Base-by-base conservation (phyloP, 2,797 vertebrate genomes). In the Prunella strophiata region DNA sequence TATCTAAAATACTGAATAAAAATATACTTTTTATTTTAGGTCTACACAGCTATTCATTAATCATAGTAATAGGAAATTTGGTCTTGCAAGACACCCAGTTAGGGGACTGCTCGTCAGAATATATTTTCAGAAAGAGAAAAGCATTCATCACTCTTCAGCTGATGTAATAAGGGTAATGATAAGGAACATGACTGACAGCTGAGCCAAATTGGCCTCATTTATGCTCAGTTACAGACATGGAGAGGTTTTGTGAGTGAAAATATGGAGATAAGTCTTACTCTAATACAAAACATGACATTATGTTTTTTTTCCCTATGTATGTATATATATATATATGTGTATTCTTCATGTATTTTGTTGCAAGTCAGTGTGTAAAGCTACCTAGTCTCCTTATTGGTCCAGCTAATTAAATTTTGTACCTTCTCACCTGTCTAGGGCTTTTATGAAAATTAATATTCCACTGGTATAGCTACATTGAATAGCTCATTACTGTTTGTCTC, bases 51-150 rank as follows among this genome's bases (percentile, higher is more conserved):
- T 82, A 32, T 47, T 78, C 16, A 32, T 52, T 74, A 36, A 34
- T 34, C 40, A 58, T 2, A n/a, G 29, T 32, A 73, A 52, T 8
- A 76, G 40, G 13, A 71, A 17, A 62, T 63, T 30, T 72, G 43
- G 30, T 80, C 75, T 72, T 80, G 38, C 43, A 81, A 85, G 38
- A 67, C 65, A 52, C 3, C 13, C 52, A 76, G 23, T 62, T 57
- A 62, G 5, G 13, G 18, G 7, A 88, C 11, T 0, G 1, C 59
- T 85, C n/a, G 52, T 72, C 38, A 67, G 54, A 59, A 67, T 52
- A 15, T 19, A 21, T 47, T 72, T 91, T 76, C 59, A 48, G 40
- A 63, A 88, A 85, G 40, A 76, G 30, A 85, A 85, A 85, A 73
- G 50, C 34, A 77, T 63, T 73, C 25, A 67, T 68, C 50, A 54